A percentile compares a stretch with the other conserved stretches of the same genome.
Conservation (phyloP, 2,797 vertebrate species). For the Menidia menidia region DNA sequence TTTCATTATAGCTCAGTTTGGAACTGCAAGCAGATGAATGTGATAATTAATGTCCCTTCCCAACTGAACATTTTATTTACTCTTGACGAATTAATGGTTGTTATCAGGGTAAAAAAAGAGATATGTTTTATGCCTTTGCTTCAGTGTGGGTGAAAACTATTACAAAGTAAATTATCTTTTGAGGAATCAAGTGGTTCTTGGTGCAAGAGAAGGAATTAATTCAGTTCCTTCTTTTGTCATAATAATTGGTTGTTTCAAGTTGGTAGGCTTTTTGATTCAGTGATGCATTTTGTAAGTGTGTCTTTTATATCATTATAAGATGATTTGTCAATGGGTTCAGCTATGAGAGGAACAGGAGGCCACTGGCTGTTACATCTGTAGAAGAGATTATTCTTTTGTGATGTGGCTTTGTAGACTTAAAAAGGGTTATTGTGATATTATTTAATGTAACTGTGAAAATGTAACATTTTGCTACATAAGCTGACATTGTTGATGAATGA, state of each 20-base stretch:
- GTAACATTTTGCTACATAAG: neutral
- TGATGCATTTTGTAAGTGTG: constrained; percentile 80
- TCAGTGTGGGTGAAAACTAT: constrained; percentile 84
- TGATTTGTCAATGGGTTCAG: constrained; percentile 59
- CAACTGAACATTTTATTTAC: constrained; percentile 93
- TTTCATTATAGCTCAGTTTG: constrained; percentile 92
- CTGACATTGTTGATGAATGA: neutral
- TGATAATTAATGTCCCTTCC: constrained; percentile 92
- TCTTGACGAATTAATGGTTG: constrained; percentile 86
- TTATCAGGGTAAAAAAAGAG: constrained; percentile 74
- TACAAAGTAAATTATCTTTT: constrained; percentile 87
- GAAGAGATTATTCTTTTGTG: constrained; percentile 17
- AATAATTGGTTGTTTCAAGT: constrained; percentile 73
- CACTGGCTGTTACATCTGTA: constrained; percentile 34
- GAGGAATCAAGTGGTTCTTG: constrained; percentile 81
- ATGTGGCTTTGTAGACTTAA: constrained; percentile 20
- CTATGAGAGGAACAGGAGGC: constrained; percentile 55
- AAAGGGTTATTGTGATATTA: constrained; percentile 14
- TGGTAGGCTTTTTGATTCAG: constrained; percentile 79
- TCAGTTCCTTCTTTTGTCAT: constrained; percentile 78
- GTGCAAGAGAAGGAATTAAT: constrained; percentile 84
- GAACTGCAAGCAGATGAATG: constrained; percentile 88
- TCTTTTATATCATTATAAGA: constrained; percentile 74
- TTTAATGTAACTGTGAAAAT: neutral
- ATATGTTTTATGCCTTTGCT: constrained; percentile 58